Evolutionary conservation across 2,888 invertebrate genomes (phyloP).

Genomic region (Ceriagrion tenellum): DNA sequence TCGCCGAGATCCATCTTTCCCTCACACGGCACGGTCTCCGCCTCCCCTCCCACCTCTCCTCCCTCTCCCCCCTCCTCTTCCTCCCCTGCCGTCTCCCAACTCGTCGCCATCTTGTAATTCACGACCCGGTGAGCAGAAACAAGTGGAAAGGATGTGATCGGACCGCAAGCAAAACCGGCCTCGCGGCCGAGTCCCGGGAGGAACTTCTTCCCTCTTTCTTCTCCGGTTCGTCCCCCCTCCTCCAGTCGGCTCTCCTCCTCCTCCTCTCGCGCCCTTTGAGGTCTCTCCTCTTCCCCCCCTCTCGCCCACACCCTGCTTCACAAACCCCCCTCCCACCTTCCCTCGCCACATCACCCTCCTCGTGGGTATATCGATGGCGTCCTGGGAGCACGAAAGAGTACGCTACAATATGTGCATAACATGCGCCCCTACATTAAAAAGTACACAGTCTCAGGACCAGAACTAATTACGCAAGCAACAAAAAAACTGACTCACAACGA

Average conservation of each 20-base stretch:
- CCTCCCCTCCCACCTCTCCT: conserved; percentile 68
- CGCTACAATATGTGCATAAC: too few species aligned
- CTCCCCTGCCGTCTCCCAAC: conserved; percentile 24
- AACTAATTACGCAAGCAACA: too few species aligned
- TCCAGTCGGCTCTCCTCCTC: conserved; percentile 70
- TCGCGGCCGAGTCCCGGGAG: conserved; percentile 72
- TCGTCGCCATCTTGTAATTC: conserved; percentile 71
- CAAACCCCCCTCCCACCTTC: too few species aligned
- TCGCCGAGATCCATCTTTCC: not conserved
- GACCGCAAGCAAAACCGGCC: conserved; percentile 68
- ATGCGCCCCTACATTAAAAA: too few species aligned
- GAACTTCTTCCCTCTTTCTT: conserved; percentile 68
- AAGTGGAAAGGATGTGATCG: conserved; percentile 67
- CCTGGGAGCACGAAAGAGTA: too few species aligned
- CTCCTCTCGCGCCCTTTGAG: conserved; percentile 73
- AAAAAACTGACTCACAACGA: too few species aligned
- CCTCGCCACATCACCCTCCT: too few species aligned
- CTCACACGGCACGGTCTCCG: not conserved
- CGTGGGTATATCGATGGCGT: too few species aligned
- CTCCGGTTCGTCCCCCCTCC: conserved; percentile 68
- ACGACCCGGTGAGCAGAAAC: conserved; percentile 70
- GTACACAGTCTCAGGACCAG: too few species aligned
- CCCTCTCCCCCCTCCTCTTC: conserved; percentile 54
- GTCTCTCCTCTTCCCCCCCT: conserved; percentile 55
- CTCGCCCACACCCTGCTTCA: not conserved